phyloP scores from a whole-genome alignment of 1,140 invertebrate species.

The Platyura marginata region DNA sequence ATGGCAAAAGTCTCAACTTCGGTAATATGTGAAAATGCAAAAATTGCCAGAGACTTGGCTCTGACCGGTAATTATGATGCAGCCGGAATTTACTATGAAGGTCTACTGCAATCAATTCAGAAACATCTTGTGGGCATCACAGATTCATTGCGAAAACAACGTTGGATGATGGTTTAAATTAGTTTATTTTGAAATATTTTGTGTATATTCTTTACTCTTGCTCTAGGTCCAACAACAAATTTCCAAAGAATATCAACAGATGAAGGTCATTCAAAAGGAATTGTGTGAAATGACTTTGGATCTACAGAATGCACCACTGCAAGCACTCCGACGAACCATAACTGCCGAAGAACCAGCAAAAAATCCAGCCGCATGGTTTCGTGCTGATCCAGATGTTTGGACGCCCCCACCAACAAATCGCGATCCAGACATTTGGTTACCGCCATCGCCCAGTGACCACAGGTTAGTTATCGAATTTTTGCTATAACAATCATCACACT shows the following conservation, averaged over 20 bases:
- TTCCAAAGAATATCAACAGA: conserved; percentile 72
- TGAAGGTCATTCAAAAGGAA: conserved; percentile 62
- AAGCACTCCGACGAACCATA: conserved; percentile 14
- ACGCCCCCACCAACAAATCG: conserved; percentile 53
- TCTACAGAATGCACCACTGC: conserved; percentile 15
- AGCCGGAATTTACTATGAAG: conserved; percentile 86
- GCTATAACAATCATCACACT: background rate
- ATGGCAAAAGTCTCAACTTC: conserved; percentile 56
- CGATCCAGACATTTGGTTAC: conserved; percentile 82
- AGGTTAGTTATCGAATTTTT: background rate
- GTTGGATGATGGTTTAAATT: conserved; percentile 63
- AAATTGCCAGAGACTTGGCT: conserved; percentile 84
- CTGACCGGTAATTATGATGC: conserved; percentile 91
- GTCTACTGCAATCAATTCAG: conserved; percentile 43
- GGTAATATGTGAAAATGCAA: conserved; percentile 84
- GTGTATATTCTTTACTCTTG: background rate
- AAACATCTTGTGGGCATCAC: conserved; percentile 58
- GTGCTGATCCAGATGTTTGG: conserved; percentile 41
- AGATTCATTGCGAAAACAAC: conserved; percentile 59
- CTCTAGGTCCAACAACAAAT: conserved; percentile 74
- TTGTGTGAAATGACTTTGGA: conserved; percentile 29
- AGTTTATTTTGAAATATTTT: background rate
- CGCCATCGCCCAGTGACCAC: conserved; percentile 29
- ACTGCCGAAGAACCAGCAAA: conserved; percentile 16
- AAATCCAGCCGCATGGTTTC: conserved; percentile 23